phyloP scores from a whole-genome alignment of 2,888 invertebrate species.

The Torymus texanus region DNA sequence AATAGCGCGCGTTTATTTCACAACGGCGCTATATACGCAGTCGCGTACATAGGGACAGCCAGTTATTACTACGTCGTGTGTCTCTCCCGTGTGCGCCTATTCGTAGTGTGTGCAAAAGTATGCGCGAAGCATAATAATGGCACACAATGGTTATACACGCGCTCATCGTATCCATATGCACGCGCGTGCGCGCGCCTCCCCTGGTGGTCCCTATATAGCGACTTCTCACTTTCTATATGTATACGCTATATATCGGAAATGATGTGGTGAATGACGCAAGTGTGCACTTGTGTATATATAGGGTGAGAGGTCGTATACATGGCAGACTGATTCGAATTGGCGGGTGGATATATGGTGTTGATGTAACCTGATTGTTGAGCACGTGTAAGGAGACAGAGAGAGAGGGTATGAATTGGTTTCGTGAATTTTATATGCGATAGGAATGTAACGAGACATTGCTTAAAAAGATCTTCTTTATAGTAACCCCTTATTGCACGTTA shows the following conservation, averaged over 20 bases:
- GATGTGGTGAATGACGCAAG: constrained; percentile 36
- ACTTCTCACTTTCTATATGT: constrained; percentile 33
- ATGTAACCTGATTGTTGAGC: constrained; percentile 20
- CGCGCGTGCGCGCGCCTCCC: not conserved
- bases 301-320: constrained; percentile 39
- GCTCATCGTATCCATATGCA: not conserved
- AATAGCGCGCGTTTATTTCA: constrained; percentile 16
- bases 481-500: too few species aligned
- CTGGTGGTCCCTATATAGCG: constrained; percentile 23
- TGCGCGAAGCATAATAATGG: constrained; percentile 13
- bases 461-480: too few species aligned
- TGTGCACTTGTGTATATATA: constrained; percentile 21
- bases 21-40: not conserved
- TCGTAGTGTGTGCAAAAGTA: constrained; percentile 26
- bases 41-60: constrained; percentile 2
- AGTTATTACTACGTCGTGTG: constrained; percentile 38
- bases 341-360: not conserved
- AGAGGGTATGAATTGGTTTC: too few species aligned
- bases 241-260: constrained; percentile 20
- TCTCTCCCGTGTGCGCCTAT: not conserved
- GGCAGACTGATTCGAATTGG: constrained; percentile 29
- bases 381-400: too few species aligned
- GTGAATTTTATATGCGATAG: too few species aligned
- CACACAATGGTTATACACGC: not conserved
- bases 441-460: too few species aligned